Evolutionary conservation across 2,113 vertebrate species (phyloP).

Genomic region (Elaphurus davidianus): DNA sequence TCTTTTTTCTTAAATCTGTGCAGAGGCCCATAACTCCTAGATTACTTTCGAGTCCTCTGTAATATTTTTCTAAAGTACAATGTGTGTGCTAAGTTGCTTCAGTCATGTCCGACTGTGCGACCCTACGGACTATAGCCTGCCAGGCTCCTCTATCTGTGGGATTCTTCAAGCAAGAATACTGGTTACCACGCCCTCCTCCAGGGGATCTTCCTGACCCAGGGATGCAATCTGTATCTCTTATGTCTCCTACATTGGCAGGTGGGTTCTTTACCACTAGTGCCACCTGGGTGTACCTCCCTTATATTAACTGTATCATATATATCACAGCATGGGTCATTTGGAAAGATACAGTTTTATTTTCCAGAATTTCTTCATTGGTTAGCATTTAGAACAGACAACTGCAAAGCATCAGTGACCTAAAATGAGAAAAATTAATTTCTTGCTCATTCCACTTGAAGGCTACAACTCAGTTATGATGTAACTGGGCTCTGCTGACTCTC

Average conservation of each 20-base stretch:
- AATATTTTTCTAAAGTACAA: not conserved
- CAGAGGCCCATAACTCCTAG: not conserved
- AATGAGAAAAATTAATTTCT: not conserved
- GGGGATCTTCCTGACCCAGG: not conserved
- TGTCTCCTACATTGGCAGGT: not conserved
- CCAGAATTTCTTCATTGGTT: not conserved
- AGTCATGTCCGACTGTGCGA: fast-evolving
- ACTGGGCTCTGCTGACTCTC: not conserved
- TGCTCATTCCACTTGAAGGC: not conserved
- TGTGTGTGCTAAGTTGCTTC: not conserved
- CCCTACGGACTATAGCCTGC: not conserved
- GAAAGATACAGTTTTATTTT: not conserved
- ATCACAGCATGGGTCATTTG: not conserved
- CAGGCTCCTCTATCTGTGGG: not conserved
- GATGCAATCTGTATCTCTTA: not conserved
- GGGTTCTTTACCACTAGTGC: not conserved
- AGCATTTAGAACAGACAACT: not conserved
- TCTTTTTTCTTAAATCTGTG: not conserved
- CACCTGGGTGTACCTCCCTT: not conserved
- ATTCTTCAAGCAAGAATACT: not conserved
- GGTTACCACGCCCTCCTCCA: not conserved
- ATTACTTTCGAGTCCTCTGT: not conserved
- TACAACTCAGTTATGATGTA: not conserved
- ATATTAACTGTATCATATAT: not conserved
- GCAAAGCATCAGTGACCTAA: not conserved